Evolutionary conservation across 2,797 vertebrate species (phyloP).

Genomic region (Pelobates cultripes): DNA sequence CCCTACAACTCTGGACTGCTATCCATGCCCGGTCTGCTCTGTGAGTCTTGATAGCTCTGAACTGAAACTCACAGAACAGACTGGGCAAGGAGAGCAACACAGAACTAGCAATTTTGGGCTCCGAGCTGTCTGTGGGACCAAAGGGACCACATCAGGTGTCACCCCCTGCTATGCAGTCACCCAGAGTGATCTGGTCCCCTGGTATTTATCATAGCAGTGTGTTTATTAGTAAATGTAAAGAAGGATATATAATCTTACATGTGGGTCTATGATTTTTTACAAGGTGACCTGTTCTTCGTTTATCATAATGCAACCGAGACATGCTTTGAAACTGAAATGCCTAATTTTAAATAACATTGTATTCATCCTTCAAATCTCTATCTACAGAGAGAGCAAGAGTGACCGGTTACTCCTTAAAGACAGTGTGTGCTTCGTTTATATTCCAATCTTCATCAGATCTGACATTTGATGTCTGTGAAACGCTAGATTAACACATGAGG

Average conservation of each 20-base stretch:
- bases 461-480: conserved; percentile 14
- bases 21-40: no score
- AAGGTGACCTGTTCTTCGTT: not conserved
- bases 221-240: not conserved
- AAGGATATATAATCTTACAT: not conserved
- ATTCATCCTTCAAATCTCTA: conserved; percentile 7
- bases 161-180: no score
- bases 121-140: no score
- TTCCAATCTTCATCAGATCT: conserved; percentile 16
- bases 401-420: conserved; percentile 2
- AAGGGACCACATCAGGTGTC: no score
- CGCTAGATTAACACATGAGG: not conserved
- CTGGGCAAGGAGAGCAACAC: no score
- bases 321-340: not conserved
- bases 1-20: no score
- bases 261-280: not conserved
- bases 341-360: conserved; percentile 1
- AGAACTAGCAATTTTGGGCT: no score
- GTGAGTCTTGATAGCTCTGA: no score
- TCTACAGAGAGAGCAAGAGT: not conserved
- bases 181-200: no score
- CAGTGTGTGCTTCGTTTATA: not conserved
- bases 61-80: no score
- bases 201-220: no score
- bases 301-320: not conserved